Evolutionary conservation across 2,888 invertebrate genomes (phyloP).

Genomic region (Tetheella fluctuosa): DNA sequence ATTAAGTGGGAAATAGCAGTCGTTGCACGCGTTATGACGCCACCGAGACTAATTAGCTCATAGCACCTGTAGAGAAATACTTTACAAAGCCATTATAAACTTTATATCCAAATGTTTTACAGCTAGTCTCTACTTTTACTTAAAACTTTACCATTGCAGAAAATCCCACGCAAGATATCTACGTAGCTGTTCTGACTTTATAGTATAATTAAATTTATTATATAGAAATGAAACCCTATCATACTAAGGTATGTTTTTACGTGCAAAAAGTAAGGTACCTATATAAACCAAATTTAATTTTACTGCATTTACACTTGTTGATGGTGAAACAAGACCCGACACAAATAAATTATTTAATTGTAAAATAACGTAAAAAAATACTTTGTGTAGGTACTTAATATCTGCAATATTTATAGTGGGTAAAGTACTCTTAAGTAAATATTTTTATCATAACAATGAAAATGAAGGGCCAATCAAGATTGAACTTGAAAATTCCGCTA

Average conservation of each 20-base stretch:
- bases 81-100: conserved; percentile 31
- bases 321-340: too few species aligned
- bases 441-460: neutral
- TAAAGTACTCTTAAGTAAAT: too few species aligned
- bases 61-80: conserved; percentile 21
- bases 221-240: neutral
- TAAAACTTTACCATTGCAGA: conserved; percentile 1
- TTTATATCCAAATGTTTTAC: conserved; percentile 6
- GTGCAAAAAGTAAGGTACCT: too few species aligned
- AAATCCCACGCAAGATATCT: neutral
- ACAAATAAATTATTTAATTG: too few species aligned
- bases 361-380: too few species aligned
- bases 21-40: conserved; percentile 34
- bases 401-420: too few species aligned
- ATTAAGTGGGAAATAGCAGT: conserved; percentile 26
- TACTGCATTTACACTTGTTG: too few species aligned
- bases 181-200: neutral
- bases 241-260: too few species aligned
- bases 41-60: conserved; percentile 39
- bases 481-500: neutral
- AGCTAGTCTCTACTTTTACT: neutral
- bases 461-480: neutral
- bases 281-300: too few species aligned
- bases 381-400: too few species aligned
- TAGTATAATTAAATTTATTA: too few species aligned